Percentiles rank a stretch among this genome's conserved stretches.
phyloP scores from a whole-genome alignment of 2,113 vertebrate species.

The Paradoxurus hermaphroditus region DNA sequence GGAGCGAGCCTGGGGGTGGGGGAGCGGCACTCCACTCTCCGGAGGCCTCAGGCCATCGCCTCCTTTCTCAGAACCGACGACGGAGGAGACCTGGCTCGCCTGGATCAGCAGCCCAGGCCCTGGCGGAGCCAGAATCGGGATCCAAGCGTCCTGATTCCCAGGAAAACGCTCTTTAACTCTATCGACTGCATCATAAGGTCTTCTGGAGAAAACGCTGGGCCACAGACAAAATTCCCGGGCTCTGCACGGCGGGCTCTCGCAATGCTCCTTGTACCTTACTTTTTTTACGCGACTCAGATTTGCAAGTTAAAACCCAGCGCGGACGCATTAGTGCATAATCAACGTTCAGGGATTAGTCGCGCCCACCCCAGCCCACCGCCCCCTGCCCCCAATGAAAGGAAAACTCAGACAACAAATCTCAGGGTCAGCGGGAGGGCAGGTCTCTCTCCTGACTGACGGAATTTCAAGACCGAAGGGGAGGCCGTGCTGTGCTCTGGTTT shows the following conservation, averaged over 20 bases:
- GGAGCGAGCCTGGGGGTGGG: fast-evolving
- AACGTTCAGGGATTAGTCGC: background rate
- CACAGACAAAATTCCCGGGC: background rate
- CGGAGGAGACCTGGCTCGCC: background rate
- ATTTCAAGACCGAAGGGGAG: background rate
- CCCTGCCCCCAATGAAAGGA: background rate
- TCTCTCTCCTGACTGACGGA: background rate
- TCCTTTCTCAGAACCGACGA: background rate
- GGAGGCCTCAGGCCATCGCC: background rate
- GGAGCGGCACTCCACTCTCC: too few species aligned
- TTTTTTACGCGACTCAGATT: background rate
- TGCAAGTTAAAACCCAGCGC: background rate
- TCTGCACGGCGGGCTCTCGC: background rate
- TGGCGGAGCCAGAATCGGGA: background rate
- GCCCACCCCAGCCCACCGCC: background rate
- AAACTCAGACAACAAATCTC: background rate
- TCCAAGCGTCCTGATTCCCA: background rate
- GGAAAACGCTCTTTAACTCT: background rate
- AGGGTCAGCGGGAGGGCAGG: background rate
- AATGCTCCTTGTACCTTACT: background rate
- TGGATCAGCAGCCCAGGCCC: background rate
- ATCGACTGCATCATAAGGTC: background rate
- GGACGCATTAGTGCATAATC: background rate
- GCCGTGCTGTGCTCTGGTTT: background rate
- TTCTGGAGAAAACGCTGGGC: background rate